These are phyloP conservation scores for Auanema sp. DNA, from an alignment of 2,888 invertebrate genomes.

Conservation along the genomic window DNA sequence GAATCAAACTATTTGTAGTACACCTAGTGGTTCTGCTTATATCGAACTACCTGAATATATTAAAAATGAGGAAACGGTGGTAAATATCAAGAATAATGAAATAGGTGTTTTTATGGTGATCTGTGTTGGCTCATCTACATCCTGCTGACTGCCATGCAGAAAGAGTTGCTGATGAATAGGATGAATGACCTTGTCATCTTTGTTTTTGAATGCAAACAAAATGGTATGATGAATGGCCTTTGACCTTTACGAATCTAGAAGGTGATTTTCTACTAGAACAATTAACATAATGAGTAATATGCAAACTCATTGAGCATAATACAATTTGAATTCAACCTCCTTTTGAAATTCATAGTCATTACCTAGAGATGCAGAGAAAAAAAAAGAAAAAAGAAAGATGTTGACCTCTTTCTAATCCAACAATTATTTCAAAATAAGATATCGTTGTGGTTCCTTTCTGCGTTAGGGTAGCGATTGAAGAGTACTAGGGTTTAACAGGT, in stretches of 20 bases:
- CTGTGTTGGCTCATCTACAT: slow-evolving; percentile 13
- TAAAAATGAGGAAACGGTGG: slow-evolving; percentile 12
- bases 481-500: no score
- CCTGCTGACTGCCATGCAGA: slow-evolving; percentile 23
- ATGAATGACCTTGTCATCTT: slow-evolving; percentile 33
- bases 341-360: no score
- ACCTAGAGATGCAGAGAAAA: no score
- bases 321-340: no score
- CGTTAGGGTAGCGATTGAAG: no score
- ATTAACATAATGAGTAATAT: no score
- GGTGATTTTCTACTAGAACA: no score
- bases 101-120: slow-evolving; percentile 17
- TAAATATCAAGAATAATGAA: slow-evolving; percentile 17
- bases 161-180: slow-evolving; percentile 35
- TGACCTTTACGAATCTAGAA: slow-evolving; percentile 26
- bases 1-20: slow-evolving; percentile 20
- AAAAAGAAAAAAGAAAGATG: no score
- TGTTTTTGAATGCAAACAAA: slow-evolving; percentile 26
- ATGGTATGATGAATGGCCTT: slow-evolving; percentile 18
- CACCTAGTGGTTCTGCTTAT: slow-evolving; percentile 15
- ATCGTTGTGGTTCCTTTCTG: no score
- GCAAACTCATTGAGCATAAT: no score
- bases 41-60: slow-evolving; percentile 13
- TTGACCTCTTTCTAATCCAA: no score
- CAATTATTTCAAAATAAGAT: no score